These are phyloP conservation scores for Mormyrops attenuatus DNA, from an alignment of 2,797 vertebrate genomes.

Conservation along the genomic window DNA sequence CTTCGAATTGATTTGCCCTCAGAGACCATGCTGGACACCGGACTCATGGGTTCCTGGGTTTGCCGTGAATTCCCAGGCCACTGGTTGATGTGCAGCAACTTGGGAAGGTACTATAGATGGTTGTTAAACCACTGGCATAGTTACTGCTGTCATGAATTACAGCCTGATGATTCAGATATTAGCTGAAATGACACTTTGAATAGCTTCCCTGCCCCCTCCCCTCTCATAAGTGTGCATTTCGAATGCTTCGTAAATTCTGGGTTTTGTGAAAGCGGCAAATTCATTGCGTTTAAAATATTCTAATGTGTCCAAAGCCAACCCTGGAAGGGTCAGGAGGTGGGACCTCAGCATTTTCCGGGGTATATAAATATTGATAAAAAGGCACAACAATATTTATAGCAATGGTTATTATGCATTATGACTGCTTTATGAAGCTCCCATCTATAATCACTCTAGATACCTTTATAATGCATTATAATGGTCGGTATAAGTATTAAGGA, in stretches of 20 bases:
- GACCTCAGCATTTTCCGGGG: not conserved
- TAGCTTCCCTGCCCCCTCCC: not conserved
- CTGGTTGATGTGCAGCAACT: not conserved
- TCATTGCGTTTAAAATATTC: not conserved
- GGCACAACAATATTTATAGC: not conserved
- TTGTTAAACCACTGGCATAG: not conserved
- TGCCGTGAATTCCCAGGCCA: not conserved
- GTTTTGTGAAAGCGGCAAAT: not conserved
- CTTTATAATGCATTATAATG: not conserved
- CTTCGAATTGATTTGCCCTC: conserved; percentile 4
- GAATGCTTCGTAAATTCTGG: not conserved
- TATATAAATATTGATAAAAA: not conserved
- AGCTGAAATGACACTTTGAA: not conserved
- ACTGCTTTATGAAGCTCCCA: not conserved
- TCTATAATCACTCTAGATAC: not conserved
- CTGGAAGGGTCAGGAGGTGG: not conserved
- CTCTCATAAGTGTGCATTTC: not conserved
- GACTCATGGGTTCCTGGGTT: not conserved
- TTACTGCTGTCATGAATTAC: not conserved
- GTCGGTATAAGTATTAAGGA: not conserved
- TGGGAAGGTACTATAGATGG: not conserved
- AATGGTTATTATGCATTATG: not conserved
- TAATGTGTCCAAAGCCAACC: not conserved
- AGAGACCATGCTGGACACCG: not conserved
- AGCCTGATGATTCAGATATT: not conserved